A percentile compares a stretch with the other conserved stretches of the same genome.
Evolutionary conservation across 2,888 invertebrate species (phyloP).

Genomic region (Sarcophaga rosellei): DNA sequence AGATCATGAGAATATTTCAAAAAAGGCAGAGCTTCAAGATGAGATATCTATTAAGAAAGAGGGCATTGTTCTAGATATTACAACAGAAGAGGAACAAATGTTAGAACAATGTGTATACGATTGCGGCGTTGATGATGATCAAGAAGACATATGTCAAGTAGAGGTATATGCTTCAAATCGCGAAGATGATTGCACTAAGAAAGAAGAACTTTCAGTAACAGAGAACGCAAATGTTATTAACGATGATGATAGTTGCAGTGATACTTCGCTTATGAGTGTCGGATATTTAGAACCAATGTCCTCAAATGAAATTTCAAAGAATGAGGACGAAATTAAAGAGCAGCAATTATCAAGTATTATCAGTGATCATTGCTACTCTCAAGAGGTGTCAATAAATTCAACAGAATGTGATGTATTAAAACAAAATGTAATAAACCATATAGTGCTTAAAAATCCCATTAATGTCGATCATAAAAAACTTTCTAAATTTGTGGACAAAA

Average conservation of each 20-base stretch:
- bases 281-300: slow-evolving; percentile 43
- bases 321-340: slow-evolving; percentile 9
- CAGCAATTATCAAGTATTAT: slow-evolving; percentile 52
- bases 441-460: slow-evolving; percentile 19
- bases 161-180: slow-evolving; percentile 55
- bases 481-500: slow-evolving; percentile 35
- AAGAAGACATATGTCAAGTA: slow-evolving; percentile 58
- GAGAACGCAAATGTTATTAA: neutral
- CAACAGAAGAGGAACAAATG: slow-evolving; percentile 37
- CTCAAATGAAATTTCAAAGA: neutral
- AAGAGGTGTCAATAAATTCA: slow-evolving; percentile 37
- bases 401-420: slow-evolving; percentile 44
- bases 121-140: slow-evolving; percentile 38
- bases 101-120: slow-evolving; percentile 36
- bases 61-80: slow-evolving; percentile 13
- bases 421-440: slow-evolving; percentile 51
- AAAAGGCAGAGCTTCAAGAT: neutral
- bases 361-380: slow-evolving; percentile 63
- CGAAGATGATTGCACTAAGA: neutral
- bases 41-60: neutral
- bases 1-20: too few species aligned
- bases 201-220: neutral
- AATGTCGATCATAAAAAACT: slow-evolving; percentile 36
- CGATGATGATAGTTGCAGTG: slow-evolving; percentile 48
- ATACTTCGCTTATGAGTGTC: slow-evolving; percentile 48